Conservation (phyloP, 2,888 invertebrate species). For the Catocala nupta region DNA sequence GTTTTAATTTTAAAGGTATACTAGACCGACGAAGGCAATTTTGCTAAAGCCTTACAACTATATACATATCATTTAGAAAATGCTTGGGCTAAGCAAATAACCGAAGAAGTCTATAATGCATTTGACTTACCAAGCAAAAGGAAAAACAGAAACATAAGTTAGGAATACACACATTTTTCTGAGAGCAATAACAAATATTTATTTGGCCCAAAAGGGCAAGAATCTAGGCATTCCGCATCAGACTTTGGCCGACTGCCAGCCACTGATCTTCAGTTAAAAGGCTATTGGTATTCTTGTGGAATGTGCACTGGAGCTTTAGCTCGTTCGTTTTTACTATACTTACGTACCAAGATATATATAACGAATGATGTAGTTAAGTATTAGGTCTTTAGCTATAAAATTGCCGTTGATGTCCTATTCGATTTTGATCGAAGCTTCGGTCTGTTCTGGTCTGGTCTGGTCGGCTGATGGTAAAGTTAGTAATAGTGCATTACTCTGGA, state of each 20-base stretch:
- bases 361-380: no score
- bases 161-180: constrained; percentile 37
- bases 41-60: no score
- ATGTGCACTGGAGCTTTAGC: constrained; percentile 11
- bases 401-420: no score
- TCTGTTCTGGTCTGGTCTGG: no score
- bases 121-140: constrained; percentile 9
- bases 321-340: constrained; percentile 15
- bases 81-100: no score
- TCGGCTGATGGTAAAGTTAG: no score
- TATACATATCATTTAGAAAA: no score
- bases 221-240: constrained; percentile 18
- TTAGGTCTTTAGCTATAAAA: no score
- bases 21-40: no score
- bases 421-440: no score
- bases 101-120: constrained; percentile 7
- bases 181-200: constrained; percentile 48
- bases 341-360: neutral
- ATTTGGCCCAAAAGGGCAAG: constrained; percentile 44
- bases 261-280: constrained; percentile 31
- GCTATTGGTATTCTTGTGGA: constrained; percentile 35
- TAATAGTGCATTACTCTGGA: no score
- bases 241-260: constrained; percentile 43
- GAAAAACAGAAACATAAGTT: constrained; percentile 46
- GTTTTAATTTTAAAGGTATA: no score